A percentile compares a stretch with the other conserved stretches of the same genome.
Conservation (phyloP, 2,797 vertebrate genomes). For the Leptoclinus maculatus region DNA sequence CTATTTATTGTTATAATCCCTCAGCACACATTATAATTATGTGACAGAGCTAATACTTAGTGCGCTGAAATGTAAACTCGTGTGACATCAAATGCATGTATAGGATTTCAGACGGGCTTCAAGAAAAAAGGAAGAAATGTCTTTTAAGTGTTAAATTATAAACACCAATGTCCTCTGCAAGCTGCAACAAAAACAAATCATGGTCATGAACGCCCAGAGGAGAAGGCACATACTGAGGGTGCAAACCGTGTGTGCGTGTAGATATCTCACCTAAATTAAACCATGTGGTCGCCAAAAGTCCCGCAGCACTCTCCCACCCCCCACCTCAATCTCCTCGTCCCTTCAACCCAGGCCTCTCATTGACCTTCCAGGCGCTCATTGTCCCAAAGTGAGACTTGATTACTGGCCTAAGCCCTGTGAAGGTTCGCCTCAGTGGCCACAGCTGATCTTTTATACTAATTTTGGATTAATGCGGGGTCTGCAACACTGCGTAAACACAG, state of each 20-base stretch:
- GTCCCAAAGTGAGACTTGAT: conserved; percentile 88
- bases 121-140: conserved; percentile 51
- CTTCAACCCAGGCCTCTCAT: conserved; percentile 71
- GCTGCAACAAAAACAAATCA: conserved; percentile 64
- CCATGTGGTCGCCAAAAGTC: conserved; percentile 71
- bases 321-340: conserved; percentile 72
- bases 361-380: conserved; percentile 82
- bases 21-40: conserved; percentile 74
- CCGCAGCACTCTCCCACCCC: conserved; percentile 32
- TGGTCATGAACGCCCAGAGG: conserved; percentile 20
- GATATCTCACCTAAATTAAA: conserved; percentile 76
- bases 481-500: conserved; percentile 96
- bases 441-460: conserved; percentile 99
- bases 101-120: conserved; percentile 55
- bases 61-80: conserved; percentile 59
- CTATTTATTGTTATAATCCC: conserved; percentile 78
- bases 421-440: conserved; percentile 89
- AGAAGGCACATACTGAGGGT: conserved; percentile 31
- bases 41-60: conserved; percentile 67
- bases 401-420: conserved; percentile 90
- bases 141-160: conserved; percentile 70
- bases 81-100: conserved; percentile 64
- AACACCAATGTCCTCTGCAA: conserved; percentile 53
- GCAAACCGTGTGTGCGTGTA: conserved; percentile 19
- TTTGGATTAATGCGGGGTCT: conserved; percentile 99